phyloP scores from a whole-genome alignment of 1,140 invertebrate genomes.

The honey bee (Apis mellifera) region DNA sequence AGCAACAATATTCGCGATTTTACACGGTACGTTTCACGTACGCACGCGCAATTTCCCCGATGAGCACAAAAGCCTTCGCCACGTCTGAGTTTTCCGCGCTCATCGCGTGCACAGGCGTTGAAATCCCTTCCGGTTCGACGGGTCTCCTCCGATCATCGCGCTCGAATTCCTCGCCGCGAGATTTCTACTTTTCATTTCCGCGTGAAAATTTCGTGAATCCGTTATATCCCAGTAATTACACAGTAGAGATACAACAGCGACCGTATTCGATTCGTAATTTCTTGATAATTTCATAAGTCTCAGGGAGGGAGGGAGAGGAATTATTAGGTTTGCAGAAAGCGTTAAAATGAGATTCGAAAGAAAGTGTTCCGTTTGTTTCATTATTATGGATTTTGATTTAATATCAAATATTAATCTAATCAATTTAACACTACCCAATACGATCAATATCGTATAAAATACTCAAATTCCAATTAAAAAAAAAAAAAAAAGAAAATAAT shows the following conservation, averaged over 20 bases:
- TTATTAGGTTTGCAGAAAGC: too few relatives aligned
- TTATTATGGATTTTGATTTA: too few relatives aligned
- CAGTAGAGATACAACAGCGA: too few relatives aligned
- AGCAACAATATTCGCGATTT: slow-evolving; percentile 42
- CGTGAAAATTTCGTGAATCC: background rate
- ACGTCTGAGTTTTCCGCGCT: background rate
- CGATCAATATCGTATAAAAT: too few relatives aligned
- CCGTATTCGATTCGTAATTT: background rate
- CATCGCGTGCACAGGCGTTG: slow-evolving; percentile 7
- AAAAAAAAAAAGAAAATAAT: too few relatives aligned
- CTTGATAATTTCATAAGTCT: background rate
- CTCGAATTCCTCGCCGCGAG: slow-evolving; percentile 3
- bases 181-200: background rate
- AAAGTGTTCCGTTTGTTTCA: too few relatives aligned
- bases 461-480: too few relatives aligned
- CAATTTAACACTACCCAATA: too few relatives aligned
- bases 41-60: slow-evolving; percentile 47
- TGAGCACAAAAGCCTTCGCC: slow-evolving; percentile 51
- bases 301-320: too few relatives aligned
- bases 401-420: too few relatives aligned
- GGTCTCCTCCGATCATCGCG: background rate
- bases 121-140: slow-evolving; percentile 36
- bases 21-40: slow-evolving; percentile 61
- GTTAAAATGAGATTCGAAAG: too few relatives aligned
- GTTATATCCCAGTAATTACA: background rate